phyloP scores from a whole-genome alignment of 2,888 invertebrate genomes.

The Brassicogethes aeneus region DNA sequence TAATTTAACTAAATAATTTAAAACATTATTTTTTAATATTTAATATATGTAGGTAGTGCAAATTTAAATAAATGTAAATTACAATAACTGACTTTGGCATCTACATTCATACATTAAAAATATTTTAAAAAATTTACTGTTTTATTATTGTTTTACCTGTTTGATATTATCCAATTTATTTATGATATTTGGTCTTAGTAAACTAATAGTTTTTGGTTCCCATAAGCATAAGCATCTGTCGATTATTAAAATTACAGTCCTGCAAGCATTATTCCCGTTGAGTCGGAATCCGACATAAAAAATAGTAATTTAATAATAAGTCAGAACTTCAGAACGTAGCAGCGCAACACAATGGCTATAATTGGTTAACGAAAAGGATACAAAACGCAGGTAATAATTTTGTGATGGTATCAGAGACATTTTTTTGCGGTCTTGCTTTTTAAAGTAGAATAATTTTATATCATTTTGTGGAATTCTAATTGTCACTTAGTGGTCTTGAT shows the following conservation, averaged over 20 bases:
- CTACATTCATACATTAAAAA: too few species aligned
- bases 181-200: too few species aligned
- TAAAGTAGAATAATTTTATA: conserved; percentile 26
- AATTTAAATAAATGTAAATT: too few species aligned
- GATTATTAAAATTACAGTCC: not conserved
- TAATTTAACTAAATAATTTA: too few species aligned
- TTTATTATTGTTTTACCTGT: too few species aligned
- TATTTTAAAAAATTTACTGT: too few species aligned
- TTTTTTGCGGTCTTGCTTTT: conserved; percentile 27
- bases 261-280: not conserved
- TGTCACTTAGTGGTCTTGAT: conserved; percentile 23
- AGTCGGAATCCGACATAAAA: not conserved
- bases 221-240: not conserved
- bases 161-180: too few species aligned
- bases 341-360: conserved; percentile 8
- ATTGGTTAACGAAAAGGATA: conserved; percentile 12
- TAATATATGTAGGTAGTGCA: too few species aligned
- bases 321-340: not conserved
- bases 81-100: too few species aligned
- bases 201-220: conserved; percentile 1
- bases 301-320: not conserved
- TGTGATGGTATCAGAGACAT: conserved; percentile 21
- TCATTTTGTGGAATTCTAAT: conserved; percentile 26
- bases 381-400: conserved; percentile 18
- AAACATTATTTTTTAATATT: too few species aligned